phyloP scores from a whole-genome alignment of 1,140 invertebrate species.

The Achroia grisella region DNA sequence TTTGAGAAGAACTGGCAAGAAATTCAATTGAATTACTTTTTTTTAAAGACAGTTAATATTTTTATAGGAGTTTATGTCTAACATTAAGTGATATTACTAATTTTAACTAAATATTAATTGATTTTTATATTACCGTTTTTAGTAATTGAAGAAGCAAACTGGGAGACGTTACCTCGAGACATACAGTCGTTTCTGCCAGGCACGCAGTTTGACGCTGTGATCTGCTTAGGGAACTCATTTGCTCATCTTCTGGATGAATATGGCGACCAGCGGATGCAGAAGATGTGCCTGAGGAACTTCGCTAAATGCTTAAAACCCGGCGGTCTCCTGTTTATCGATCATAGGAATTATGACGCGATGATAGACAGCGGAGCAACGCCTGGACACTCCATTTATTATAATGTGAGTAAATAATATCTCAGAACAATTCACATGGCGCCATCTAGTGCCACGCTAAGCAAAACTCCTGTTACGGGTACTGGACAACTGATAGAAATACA shows the following conservation, averaged over 20 bases:
- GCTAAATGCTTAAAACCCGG: slow-evolving; percentile 87
- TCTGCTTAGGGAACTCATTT: slow-evolving; percentile 92
- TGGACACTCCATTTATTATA: slow-evolving; percentile 89
- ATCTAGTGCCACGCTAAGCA: no score
- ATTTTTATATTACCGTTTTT: slow-evolving; percentile 10
- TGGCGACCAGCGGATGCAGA: slow-evolving; percentile 86
- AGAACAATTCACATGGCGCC: no score
- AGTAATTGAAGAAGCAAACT: slow-evolving; percentile 90
- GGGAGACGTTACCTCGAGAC: slow-evolving; percentile 83
- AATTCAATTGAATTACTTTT: no score
- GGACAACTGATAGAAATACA: no score
- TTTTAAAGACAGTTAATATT: no score
- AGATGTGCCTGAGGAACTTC: slow-evolving; percentile 84
- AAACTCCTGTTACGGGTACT: no score
- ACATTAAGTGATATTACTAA: no score
- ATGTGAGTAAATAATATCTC: slow-evolving; percentile 75
- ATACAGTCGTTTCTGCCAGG: slow-evolving; percentile 75
- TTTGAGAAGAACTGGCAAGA: no score
- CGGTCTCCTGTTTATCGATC: slow-evolving; percentile 89
- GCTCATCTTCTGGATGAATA: slow-evolving; percentile 87
- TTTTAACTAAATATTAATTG: no score
- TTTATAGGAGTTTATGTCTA: no score
- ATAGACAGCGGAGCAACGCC: slow-evolving; percentile 82
- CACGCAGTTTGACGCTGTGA: slow-evolving; percentile 84
- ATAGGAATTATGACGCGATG: slow-evolving; percentile 90